These are phyloP conservation scores for Archivesica marissinica DNA, from an alignment of 1,140 invertebrate genomes.

Conservation along the genomic window DNA sequence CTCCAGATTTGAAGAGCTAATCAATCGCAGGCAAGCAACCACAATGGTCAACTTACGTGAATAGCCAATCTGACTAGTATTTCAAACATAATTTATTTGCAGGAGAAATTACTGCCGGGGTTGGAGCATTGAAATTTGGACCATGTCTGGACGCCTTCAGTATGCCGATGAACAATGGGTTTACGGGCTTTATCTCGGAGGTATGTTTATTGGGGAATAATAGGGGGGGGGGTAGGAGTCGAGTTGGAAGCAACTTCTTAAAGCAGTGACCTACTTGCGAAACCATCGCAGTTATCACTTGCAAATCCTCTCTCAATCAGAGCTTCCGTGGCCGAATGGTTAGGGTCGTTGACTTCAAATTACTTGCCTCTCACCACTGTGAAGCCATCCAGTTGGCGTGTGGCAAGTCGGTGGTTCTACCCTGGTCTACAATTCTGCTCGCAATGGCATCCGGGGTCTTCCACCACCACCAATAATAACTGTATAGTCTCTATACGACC, in stretches of 20 bases:
- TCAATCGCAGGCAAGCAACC: not conserved
- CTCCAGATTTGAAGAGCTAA: too few relatives aligned
- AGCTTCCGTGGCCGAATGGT: too few relatives aligned
- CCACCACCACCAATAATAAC: too few relatives aligned
- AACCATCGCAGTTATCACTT: not conserved
- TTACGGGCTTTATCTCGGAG: constrained; percentile 49
- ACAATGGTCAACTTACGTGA: not conserved
- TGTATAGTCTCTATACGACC: too few relatives aligned
- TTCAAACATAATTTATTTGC: not conserved
- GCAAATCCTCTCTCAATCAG: not conserved
- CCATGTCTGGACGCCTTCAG: constrained; percentile 30
- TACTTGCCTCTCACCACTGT: too few relatives aligned
- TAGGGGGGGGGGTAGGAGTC: not conserved
- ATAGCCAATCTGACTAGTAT: not conserved
- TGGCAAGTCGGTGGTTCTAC: too few relatives aligned
- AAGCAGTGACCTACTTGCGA: not conserved
- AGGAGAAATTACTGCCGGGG: constrained; percentile 45
- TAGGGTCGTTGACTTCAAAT: too few relatives aligned
- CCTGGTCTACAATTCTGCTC: not conserved
- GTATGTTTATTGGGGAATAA: not conserved
- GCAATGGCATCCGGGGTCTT: not conserved
- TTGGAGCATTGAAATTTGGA: constrained; percentile 49
- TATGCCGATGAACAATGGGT: constrained; percentile 34
- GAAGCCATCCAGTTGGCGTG: too few relatives aligned
- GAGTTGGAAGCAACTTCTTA: not conserved